These are phyloP conservation scores for Gavialis gangeticus DNA, from an alignment of 2,113 vertebrate species.

Conservation along the genomic window DNA sequence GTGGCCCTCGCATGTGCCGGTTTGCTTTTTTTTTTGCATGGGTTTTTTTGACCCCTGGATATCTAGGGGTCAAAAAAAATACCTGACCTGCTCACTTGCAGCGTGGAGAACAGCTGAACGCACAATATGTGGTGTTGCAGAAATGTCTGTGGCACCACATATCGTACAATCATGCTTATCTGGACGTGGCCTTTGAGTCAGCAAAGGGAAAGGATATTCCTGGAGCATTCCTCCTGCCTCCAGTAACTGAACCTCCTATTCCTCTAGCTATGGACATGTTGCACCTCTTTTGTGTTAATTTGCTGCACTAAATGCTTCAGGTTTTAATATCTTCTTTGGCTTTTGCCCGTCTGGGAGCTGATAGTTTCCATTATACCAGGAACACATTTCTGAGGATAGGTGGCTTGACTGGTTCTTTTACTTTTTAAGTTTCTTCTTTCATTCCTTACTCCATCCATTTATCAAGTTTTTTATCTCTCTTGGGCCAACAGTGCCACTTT, in stretches of 20 bases:
- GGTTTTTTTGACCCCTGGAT: too few relatives aligned
- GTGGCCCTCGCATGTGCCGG: too few relatives aligned
- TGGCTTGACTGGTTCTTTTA: accelerated
- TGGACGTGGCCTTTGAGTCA: too few relatives aligned
- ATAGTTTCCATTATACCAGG: accelerated
- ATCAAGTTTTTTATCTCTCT: accelerated
- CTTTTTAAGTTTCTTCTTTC: accelerated
- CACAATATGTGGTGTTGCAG: too few relatives aligned
- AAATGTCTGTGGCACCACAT: too few relatives aligned
- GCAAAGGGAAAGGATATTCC: too few relatives aligned
- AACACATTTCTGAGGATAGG: background rate
- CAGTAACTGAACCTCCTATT: background rate
- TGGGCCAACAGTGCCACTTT: slow-evolving; percentile 64
- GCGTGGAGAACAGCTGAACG: too few relatives aligned
- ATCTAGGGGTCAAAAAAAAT: too few relatives aligned
- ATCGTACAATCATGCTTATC: background rate
- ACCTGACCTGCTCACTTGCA: too few relatives aligned
- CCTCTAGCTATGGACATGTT: accelerated
- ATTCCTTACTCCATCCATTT: accelerated
- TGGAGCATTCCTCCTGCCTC: accelerated
- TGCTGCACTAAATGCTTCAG: accelerated
- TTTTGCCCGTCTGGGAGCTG: background rate
- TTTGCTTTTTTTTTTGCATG: too few relatives aligned
- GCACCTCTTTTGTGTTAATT: accelerated
- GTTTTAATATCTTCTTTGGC: background rate